Conservation (phyloP, 1,140 invertebrate species). For the Schlechtendalia chinensis region DNA sequence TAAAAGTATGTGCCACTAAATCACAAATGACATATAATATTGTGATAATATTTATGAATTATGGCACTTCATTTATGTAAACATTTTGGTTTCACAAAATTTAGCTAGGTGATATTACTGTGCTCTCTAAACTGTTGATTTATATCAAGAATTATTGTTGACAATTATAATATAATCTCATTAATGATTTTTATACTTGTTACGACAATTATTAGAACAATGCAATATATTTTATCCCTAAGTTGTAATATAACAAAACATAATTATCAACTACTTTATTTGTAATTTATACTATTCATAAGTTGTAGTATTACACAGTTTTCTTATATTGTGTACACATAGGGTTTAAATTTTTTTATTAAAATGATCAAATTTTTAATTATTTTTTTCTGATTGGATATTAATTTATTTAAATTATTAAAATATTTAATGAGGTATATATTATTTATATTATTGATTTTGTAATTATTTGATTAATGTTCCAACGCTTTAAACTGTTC, state of each 20-base stretch:
- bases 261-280: neutral
- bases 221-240: neutral
- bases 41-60: neutral
- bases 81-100: neutral
- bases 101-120: neutral
- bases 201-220: no score
- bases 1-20: neutral
- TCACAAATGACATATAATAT: neutral
- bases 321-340: neutral
- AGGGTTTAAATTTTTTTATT: neutral
- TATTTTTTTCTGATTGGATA: neutral
- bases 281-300: neutral
- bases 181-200: neutral
- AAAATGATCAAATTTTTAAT: slow-evolving; percentile 22
- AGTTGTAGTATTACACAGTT: neutral
- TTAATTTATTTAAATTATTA: slow-evolving; percentile 7
- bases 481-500: neutral
- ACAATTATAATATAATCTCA: neutral
- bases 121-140: slow-evolving; percentile 11
- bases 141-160: neutral
- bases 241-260: neutral
- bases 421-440: neutral
- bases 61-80: neutral
- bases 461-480: slow-evolving; percentile 13
- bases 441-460: slow-evolving; percentile 3